Base-by-base conservation (phyloP, 2,113 vertebrate species). In the Dromaius novaehollandiae region DNA sequence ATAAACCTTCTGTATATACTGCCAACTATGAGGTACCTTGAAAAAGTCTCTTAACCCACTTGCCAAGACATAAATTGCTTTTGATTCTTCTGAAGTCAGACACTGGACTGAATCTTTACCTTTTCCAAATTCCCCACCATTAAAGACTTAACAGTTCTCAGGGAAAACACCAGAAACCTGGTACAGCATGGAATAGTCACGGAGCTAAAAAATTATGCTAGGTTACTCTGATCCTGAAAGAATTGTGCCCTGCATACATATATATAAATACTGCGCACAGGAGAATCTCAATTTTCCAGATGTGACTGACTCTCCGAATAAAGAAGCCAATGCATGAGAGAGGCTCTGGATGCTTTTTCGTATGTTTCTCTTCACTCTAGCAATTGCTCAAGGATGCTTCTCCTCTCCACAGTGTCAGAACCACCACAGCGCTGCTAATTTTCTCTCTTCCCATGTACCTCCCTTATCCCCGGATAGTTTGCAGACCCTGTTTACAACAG, bases 301-400 rank as follows among this genome's bases (percentile, higher is more conserved):
- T 24, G 2, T 60, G 4, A 26, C n/a, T 74, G n/a, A 34, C 34
- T 77, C 48, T 88, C 40, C 13, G 46, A n/a, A 83, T 4, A 68
- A 55, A 82, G 61, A 78, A 87, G 34, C 9, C 61, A 73, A 66
- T 34, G 78, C 48, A 66, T 15, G 32, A n/a, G 17, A 82, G 19
- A 73, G 14, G 51, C 32, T 46, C 18, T 60, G 19, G 12, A 13
- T 24, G 6, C 48, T 13, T 88, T 81, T 75, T 75, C 7, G 4
- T 36, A 32, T 11, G 6, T 58, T 88, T 80, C 9, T 65, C 13
- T 86, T 93, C 10, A n/a, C 40, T 80, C 28, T 36, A 36, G 56
- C 10, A 55, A 25, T 68, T 86, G 5, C 11, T 73, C 4, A 61
- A 80, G 36, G 48, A 58, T 0, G 0, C 3, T 2, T 60, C 66